These are phyloP conservation scores for Chrysocyon brachyurus DNA, from an alignment of 2,797 vertebrate species.

Conservation along the genomic window DNA sequence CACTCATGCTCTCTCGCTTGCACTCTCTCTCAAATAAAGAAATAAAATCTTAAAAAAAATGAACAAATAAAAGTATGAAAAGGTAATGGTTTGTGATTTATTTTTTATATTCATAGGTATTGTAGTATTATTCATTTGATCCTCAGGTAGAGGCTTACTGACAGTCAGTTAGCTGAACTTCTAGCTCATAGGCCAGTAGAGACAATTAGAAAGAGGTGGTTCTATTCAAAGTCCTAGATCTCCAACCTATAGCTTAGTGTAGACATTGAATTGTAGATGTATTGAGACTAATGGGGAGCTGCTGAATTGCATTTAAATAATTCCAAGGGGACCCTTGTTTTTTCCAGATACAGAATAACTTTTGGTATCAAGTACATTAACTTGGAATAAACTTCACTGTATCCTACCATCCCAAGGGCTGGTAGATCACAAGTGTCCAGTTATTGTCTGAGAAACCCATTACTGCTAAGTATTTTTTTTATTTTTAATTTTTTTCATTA, in stretches of 20 bases:
- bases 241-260: neutral
- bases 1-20: too few species aligned
- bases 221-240: neutral
- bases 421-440: neutral
- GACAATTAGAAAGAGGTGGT: neutral
- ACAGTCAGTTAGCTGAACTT: neutral
- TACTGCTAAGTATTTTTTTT: neutral
- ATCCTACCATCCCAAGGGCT: neutral
- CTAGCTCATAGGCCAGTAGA: neutral
- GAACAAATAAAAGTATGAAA: neutral
- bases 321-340: neutral
- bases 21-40: too few species aligned
- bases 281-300: neutral
- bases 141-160: neutral
- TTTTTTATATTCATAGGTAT: neutral
- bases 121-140: neutral
- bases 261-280: neutral
- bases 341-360: neutral
- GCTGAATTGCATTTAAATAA: neutral
- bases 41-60: too few species aligned
- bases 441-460: neutral
- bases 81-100: neutral
- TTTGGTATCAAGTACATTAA: neutral
- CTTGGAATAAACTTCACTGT: neutral
- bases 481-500: too few species aligned